Evolutionary conservation across 2,888 invertebrate genomes (phyloP).

Genomic region (Lepidochrysops patricia): DNA sequence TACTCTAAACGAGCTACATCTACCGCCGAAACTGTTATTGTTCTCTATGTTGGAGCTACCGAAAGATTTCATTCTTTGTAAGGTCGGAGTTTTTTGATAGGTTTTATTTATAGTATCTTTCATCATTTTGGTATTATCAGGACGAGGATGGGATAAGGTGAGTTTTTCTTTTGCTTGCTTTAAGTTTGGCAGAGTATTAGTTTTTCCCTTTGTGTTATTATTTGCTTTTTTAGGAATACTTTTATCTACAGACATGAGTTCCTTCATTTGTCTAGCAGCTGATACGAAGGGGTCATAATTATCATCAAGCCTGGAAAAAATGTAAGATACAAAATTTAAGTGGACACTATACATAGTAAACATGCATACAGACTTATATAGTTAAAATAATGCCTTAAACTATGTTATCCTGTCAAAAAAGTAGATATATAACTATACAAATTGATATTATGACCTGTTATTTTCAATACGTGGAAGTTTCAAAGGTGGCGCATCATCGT

Average conservation of each 20-base stretch:
- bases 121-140: conserved; percentile 61
- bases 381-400: neutral
- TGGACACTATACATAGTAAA: neutral
- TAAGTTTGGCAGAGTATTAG: conserved; percentile 59
- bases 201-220: conserved; percentile 55
- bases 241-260: conserved; percentile 82
- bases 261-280: conserved; percentile 87
- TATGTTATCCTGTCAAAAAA: neutral
- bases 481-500: conserved; percentile 60
- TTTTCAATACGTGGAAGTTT: conserved; percentile 62
- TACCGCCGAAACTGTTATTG: conserved; percentile 49
- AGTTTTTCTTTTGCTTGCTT: conserved; percentile 46
- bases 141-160: conserved; percentile 39
- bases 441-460: conserved; percentile 47
- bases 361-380: neutral
- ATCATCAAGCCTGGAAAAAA: conserved; percentile 64
- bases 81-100: conserved; percentile 68
- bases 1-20: conserved; percentile 64
- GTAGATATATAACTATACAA: neutral
- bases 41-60: conserved; percentile 59
- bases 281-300: conserved; percentile 85
- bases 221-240: conserved; percentile 62
- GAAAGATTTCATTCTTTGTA: conserved; percentile 69
- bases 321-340: conserved; percentile 16
- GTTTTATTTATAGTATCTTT: conserved; percentile 69